A percentile compares a stretch with the other conserved stretches of the same genome.
Conservation (phyloP, 2,113 vertebrate species). For the Mus pahari region DNA sequence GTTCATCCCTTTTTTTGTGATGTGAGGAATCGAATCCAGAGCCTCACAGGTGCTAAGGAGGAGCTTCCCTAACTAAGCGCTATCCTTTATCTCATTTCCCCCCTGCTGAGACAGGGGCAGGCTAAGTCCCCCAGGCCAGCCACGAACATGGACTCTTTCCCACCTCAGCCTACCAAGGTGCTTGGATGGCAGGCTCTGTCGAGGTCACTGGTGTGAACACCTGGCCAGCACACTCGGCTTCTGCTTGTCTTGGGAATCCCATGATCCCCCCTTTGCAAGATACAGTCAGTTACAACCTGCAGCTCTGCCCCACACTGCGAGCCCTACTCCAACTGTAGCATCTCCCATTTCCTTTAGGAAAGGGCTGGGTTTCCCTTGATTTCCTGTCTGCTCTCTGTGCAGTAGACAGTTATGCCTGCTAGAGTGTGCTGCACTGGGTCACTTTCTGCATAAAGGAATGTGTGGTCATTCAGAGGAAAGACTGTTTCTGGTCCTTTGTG, state of each 20-base stretch:
- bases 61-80: no score
- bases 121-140: neutral
- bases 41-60: neutral
- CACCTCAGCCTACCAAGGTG: no score
- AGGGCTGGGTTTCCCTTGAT: neutral
- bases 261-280: neutral
- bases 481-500: no score
- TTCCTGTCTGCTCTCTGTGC: neutral
- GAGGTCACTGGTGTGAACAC: neutral
- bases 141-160: neutral
- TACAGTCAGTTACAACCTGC: no score
- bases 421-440: no score
- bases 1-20: neutral
- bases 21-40: neutral
- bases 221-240: no score
- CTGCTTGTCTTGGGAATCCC: neutral
- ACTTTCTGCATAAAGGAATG: no score
- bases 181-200: neutral
- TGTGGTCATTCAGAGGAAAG: neutral
- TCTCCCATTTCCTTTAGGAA: neutral
- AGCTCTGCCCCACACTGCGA: rapidly evolving
- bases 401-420: neutral
- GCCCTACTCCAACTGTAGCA: rapidly evolving
- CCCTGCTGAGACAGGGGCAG: neutral
- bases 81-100: neutral